Evolutionary conservation across 1,140 invertebrate genomes (phyloP), one percentile per base, ranked within the genome.

Genomic region (Lethocerus indicus): DNA sequence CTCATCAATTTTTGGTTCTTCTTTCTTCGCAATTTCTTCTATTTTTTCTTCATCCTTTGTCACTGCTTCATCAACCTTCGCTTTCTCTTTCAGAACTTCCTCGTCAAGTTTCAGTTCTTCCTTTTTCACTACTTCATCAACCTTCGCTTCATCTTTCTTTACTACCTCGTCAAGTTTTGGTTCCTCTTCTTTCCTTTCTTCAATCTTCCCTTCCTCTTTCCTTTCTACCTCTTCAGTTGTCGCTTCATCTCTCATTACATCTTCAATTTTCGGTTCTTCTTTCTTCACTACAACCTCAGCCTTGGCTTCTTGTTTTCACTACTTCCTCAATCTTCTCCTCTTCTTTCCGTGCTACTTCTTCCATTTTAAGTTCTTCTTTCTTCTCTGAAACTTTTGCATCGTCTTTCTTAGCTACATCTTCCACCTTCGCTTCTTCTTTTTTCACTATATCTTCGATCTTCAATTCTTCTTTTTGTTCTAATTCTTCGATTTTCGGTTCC

Each of bases 1-100:
- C 3, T 27, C 43, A 16, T 14, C 2, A 5, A 16, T 6, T 27
- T 45, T 23, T 18, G 2, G 23, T 2, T 42, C 16, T 23, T 36
- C 29, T 47, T 13, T 23, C 25, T 47, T 49, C 63, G 61, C 51
- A 63, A 32, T 6, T 24, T 35, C 16, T 16, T 2, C 1, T 28
- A 36, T 24, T 21, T 12, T 32, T 24, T 21, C 7, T 47, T 35
- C 5, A 2, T 35, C 16, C n/a, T 47, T 20, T 44, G 27, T 12
- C 9, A 28, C 25, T 13, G n/a, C 24, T 44, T 44, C n/a, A 28
- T 13, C 3, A n/a, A 14, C 20, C 18, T 44, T 23, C 29, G n/a
- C 14, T 36, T 42, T 14, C 18, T 21, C 25, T 41, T 49, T 18
- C 14, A 24, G n/a, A n/a, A 20, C 18, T 26, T 28, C 35, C 7